These are phyloP conservation scores for Monopterus albus DNA, from an alignment of 2,113 vertebrate genomes.

Conservation along the genomic window DNA sequence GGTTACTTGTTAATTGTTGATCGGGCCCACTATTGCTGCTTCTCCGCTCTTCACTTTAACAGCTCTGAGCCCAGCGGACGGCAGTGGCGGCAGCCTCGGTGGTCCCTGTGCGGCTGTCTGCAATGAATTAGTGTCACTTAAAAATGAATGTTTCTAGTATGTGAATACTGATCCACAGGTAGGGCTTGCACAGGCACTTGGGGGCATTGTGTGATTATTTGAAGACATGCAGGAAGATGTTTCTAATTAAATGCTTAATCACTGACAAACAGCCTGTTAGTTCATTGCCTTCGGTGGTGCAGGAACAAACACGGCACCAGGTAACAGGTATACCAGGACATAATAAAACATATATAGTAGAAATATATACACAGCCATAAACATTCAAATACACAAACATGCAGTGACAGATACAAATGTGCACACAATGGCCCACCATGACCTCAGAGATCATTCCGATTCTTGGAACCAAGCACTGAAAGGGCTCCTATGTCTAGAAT, in stretches of 20 bases:
- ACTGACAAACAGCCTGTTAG: conserved; percentile 65
- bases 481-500: too few species aligned
- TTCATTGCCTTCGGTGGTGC: too few species aligned
- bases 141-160: conserved; percentile 30
- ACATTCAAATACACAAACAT: too few species aligned
- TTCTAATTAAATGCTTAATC: conserved; percentile 66
- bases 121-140: conserved; percentile 46
- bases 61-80: conserved; percentile 32
- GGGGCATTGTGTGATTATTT: conserved; percentile 47
- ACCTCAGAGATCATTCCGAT: too few species aligned
- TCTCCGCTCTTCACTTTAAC: conserved; percentile 27
- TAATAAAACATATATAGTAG: too few species aligned
- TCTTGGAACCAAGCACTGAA: too few species aligned
- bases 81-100: not conserved
- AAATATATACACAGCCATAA: too few species aligned
- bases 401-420: too few species aligned
- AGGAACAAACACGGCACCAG: too few species aligned
- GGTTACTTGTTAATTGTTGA: conserved; percentile 43
- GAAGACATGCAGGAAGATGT: conserved; percentile 30
- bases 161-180: conserved; percentile 35
- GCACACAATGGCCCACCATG: too few species aligned
- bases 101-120: not conserved
- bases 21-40: conserved; percentile 11
- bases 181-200: not conserved
- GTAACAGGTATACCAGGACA: too few species aligned